phyloP scores from a whole-genome alignment of 2,888 invertebrate species.

The Heliconius ismenius region DNA sequence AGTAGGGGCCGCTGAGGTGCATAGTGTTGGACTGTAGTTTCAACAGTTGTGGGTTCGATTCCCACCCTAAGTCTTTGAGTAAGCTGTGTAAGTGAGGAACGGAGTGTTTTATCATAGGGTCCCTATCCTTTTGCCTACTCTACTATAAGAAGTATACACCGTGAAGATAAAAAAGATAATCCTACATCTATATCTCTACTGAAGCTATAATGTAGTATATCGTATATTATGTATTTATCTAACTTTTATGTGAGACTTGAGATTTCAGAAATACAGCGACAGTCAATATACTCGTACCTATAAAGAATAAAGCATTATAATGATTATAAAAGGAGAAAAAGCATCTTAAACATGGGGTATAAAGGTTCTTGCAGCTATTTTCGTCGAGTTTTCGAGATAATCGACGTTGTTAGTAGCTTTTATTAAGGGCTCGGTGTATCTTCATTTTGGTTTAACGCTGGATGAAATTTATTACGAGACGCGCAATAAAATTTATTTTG shows the following conservation, averaged over 20 bases:
- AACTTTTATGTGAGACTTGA: neutral
- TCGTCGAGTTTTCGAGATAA: conserved; percentile 24
- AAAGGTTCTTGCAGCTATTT: conserved; percentile 26
- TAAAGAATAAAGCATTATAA: conserved; percentile 2
- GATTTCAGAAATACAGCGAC: neutral
- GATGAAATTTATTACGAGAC: conserved; percentile 31
- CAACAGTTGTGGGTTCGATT: no score
- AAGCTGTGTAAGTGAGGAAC: neutral
- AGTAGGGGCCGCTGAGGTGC: neutral
- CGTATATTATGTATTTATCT: neutral
- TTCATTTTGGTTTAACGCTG: conserved; percentile 31
- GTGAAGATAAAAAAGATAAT: neutral
- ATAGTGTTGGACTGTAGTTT: neutral
- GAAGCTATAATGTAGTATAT: neutral
- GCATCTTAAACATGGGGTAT: conserved; percentile 13
- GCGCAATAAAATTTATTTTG: conserved; percentile 9
- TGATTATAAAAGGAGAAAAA: conserved; percentile 9
- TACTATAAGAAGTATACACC: neutral
- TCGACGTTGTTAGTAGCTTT: conserved; percentile 35
- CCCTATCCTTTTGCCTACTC: neutral
- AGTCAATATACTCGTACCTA: neutral
- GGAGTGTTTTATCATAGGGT: neutral
- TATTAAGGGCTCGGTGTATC: conserved; percentile 31
- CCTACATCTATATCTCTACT: neutral
- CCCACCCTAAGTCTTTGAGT: no score